Conservation (phyloP, 2,888 invertebrate species). For the Hanleya hanleyi region DNA sequence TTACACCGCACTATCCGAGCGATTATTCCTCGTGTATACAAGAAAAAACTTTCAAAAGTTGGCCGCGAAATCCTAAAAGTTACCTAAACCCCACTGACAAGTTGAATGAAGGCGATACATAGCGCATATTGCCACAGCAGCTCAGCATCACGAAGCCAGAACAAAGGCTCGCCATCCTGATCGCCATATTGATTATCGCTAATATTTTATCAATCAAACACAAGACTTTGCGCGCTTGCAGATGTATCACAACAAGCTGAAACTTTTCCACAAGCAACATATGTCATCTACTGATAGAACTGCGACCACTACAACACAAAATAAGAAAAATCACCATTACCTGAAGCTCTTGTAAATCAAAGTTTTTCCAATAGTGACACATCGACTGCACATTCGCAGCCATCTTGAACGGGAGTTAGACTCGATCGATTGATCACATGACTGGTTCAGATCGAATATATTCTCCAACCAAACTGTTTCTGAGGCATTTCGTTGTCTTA, state of each 20-base stretch:
- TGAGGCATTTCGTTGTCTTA: neutral
- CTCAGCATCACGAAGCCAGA: neutral
- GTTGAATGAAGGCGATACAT: neutral
- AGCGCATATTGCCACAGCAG: too few species aligned
- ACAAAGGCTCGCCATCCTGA: conserved; percentile 28
- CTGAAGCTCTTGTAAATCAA: conserved; percentile 74
- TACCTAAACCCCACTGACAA: conserved; percentile 10
- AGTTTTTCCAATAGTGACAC: conserved; percentile 75
- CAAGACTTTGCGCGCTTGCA: neutral
- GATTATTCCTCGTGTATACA: conserved; percentile 52
- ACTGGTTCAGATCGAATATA: conserved; percentile 61
- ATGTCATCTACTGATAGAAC: neutral
- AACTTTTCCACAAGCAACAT: neutral
- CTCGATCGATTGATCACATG: conserved; percentile 71
- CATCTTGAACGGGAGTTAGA: conserved; percentile 73
- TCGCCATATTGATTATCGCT: conserved; percentile 62
- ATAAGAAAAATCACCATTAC: conserved; percentile 49
- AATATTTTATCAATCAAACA: conserved; percentile 52
- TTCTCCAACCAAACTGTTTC: conserved; percentile 37
- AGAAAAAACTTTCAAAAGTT: conserved; percentile 21
- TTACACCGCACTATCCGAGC: too few species aligned
- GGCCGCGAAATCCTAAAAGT: neutral
- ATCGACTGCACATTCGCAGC: conserved; percentile 75
- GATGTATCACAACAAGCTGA: neutral
- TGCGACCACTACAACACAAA: neutral